Evolutionary conservation across 2,888 invertebrate genomes (phyloP).

Genomic region (Caenorhabditis angaria): DNA sequence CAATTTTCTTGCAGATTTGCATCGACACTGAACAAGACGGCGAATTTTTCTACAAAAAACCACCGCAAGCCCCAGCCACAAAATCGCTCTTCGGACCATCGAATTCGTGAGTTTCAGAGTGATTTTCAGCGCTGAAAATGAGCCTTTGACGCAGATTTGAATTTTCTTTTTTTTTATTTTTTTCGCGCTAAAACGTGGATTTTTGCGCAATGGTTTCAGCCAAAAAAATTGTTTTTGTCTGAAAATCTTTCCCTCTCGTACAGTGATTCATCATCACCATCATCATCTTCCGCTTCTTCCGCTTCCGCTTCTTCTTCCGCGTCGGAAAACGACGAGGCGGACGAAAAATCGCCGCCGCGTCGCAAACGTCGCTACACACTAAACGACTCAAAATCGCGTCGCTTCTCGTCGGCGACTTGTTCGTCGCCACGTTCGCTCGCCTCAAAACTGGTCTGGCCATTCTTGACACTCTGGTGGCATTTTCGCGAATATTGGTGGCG

Average conservation of each 20-base stretch:
- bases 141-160: neutral
- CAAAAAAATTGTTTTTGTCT: neutral
- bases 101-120: conserved; percentile 3
- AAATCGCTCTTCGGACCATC: conserved; percentile 20
- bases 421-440: conserved; percentile 11
- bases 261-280: neutral
- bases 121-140: too few species aligned
- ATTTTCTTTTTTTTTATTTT: neutral
- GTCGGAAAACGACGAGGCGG: neutral
- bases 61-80: conserved; percentile 15
- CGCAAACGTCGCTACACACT: neutral
- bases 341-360: neutral
- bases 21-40: conserved; percentile 52
- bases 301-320: neutral
- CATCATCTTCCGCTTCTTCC: neutral
- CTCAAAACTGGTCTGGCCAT: conserved; percentile 13
- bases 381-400: too few species aligned
- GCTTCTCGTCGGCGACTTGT: neutral
- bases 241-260: neutral
- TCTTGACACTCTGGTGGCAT: conserved; percentile 20
- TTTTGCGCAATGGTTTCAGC: too few species aligned
- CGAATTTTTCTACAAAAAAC: conserved; percentile 32
- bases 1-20: conserved; percentile 28
- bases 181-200: too few species aligned
- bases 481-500: conserved; percentile 25